phyloP scores from a whole-genome alignment of 2,797 vertebrate species.

The Octomys mimax region DNA sequence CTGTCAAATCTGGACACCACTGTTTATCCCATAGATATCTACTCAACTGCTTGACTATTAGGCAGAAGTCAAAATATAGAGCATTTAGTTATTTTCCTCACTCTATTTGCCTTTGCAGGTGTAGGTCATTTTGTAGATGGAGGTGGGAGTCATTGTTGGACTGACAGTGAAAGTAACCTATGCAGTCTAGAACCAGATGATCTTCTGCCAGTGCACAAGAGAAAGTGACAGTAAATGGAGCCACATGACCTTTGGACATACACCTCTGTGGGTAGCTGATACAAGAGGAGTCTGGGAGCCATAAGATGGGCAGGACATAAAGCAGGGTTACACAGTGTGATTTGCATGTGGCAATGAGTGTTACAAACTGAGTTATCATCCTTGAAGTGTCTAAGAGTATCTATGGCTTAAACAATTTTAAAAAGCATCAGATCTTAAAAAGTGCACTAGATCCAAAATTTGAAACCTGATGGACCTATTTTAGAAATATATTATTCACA shows the following conservation, averaged over 20 bases:
- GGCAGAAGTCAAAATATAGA: neutral
- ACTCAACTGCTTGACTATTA: neutral
- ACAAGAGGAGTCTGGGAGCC: neutral
- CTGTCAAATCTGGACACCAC: neutral
- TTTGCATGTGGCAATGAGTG: neutral
- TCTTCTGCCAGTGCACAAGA: neutral
- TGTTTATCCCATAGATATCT: neutral
- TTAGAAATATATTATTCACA: constrained; percentile 47
- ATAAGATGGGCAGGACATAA: neutral
- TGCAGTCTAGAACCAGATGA: neutral
- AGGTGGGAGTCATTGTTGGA: neutral
- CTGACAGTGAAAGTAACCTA: neutral
- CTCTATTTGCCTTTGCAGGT: neutral
- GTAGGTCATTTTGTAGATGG: neutral
- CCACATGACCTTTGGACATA: neutral
- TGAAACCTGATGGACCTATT: neutral
- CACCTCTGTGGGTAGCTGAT: neutral
- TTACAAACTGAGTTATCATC: neutral
- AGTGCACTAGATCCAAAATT: neutral
- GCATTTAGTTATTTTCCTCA: neutral
- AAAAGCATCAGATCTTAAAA: neutral
- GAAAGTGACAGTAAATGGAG: neutral
- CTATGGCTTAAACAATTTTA: neutral
- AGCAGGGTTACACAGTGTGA: neutral
- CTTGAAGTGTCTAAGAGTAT: neutral